phyloP scores from a whole-genome alignment of 2,888 invertebrate species.

The Ophonus ardosiacus region DNA sequence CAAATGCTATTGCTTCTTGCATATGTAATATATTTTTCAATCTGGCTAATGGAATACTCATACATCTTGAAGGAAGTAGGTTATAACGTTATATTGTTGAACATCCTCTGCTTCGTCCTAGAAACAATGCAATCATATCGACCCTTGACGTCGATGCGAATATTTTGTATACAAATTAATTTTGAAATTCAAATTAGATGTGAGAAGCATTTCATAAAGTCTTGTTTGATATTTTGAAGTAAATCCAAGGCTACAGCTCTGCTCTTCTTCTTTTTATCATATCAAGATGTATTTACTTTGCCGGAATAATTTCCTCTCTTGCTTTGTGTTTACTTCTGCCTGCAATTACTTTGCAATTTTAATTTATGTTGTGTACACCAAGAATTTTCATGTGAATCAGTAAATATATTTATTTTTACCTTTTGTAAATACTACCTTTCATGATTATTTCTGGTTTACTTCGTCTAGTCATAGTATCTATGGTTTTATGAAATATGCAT shows the following conservation, averaged over 20 bases:
- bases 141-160: neutral
- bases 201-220: constrained; percentile 33
- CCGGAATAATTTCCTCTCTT: constrained; percentile 16
- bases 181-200: constrained; percentile 45
- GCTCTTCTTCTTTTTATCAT: constrained; percentile 11
- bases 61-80: neutral
- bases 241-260: neutral
- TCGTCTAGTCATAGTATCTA: too few relatives aligned
- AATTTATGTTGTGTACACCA: constrained; percentile 20
- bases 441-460: too few relatives aligned
- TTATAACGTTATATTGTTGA: neutral
- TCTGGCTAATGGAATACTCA: neutral
- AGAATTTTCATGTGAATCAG: constrained; percentile 9
- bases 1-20: neutral
- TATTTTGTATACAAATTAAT: constrained; percentile 32
- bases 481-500: too few relatives aligned
- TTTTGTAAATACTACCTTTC: neutral
- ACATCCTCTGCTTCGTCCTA: neutral
- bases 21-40: neutral
- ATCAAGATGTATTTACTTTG: constrained; percentile 38
- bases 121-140: constrained; percentile 9
- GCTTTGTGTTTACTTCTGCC: constrained; percentile 7
- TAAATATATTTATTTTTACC: neutral
- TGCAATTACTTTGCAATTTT: constrained; percentile 43
- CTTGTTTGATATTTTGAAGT: constrained; percentile 23